Conservation (phyloP, 2,797 vertebrate species). For the Tangara arthus region DNA sequence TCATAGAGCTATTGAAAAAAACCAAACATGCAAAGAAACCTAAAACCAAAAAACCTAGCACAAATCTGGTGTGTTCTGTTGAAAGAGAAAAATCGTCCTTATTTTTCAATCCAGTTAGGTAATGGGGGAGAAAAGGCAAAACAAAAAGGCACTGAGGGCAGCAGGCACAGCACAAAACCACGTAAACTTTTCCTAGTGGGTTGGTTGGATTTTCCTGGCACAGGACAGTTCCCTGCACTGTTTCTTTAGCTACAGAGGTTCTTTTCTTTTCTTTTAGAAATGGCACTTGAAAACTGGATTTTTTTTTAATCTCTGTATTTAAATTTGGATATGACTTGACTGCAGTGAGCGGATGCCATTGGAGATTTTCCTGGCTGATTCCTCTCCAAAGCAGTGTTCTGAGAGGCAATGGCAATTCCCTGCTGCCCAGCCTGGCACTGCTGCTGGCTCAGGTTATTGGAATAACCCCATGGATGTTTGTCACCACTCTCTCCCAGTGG, state of each 20-base stretch:
- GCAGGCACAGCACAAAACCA: not conserved
- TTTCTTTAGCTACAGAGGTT: conserved; percentile 2
- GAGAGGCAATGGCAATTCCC: not conserved
- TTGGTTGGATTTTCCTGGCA: not conserved
- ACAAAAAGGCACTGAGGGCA: not conserved
- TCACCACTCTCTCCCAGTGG: fast-evolving
- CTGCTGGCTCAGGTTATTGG: not conserved
- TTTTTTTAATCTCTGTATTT: not conserved
- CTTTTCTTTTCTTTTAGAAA: conserved; percentile 29
- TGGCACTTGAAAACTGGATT: not conserved
- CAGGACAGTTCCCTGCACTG: not conserved
- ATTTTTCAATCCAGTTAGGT: not conserved
- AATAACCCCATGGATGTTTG: not conserved
- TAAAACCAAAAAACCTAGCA: fast-evolving
- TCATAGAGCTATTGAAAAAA: not conserved
- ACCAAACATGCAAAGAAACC: not conserved
- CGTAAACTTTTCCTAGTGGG: not conserved
- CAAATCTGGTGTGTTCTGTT: not conserved
- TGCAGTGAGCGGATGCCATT: not conserved
- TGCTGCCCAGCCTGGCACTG: not conserved
- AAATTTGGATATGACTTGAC: conserved; percentile 3
- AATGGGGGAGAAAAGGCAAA: not conserved
- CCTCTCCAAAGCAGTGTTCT: not conserved
- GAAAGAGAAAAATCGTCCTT: not conserved
- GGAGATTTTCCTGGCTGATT: not conserved